Percentiles rank a stretch among this genome's conserved stretches.
Conservation (phyloP, 64 coral and sea anemone genomes). For the Astreopora myriophthalma region DNA sequence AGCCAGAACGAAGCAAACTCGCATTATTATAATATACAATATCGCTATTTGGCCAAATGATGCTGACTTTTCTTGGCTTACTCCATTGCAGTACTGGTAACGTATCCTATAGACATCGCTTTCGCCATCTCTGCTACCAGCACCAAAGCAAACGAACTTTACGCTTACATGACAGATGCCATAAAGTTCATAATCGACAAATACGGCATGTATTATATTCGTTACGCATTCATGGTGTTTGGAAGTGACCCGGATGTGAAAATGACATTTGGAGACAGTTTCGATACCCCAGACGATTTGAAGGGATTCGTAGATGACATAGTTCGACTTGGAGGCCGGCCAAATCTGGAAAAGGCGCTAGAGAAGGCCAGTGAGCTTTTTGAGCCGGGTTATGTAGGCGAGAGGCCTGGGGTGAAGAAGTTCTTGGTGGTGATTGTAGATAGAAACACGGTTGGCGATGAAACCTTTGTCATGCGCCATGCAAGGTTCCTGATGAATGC, state of each 20-base stretch:
- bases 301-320: not conserved
- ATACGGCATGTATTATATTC: slow-evolving; percentile 49
- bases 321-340: not conserved
- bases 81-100: slow-evolving; percentile 23
- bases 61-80: not conserved
- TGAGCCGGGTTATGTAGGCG: not conserved
- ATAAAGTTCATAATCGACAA: slow-evolving; percentile 37
- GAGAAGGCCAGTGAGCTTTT: slow-evolving; percentile 29
- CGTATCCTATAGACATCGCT: slow-evolving; percentile 38
- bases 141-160: not conserved
- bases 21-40: too few species aligned
- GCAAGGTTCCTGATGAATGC: slow-evolving; percentile 28
- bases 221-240: slow-evolving; percentile 62
- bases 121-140: slow-evolving; percentile 70
- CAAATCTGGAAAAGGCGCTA: slow-evolving; percentile 42
- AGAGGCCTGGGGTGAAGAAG: slow-evolving; percentile 3
- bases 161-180: slow-evolving; percentile 37
- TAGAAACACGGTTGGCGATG: slow-evolving; percentile 23
- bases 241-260: not conserved
- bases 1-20: too few species aligned
- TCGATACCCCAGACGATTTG: not conserved
- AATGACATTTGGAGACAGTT: not conserved
- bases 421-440: slow-evolving; percentile 65
- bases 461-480: not conserved
- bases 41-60: too few species aligned